A percentile compares a stretch with the other conserved stretches of the same genome.
Conservation (phyloP, 2,113 vertebrate genomes). For the Aphelocoma coerulescens region DNA sequence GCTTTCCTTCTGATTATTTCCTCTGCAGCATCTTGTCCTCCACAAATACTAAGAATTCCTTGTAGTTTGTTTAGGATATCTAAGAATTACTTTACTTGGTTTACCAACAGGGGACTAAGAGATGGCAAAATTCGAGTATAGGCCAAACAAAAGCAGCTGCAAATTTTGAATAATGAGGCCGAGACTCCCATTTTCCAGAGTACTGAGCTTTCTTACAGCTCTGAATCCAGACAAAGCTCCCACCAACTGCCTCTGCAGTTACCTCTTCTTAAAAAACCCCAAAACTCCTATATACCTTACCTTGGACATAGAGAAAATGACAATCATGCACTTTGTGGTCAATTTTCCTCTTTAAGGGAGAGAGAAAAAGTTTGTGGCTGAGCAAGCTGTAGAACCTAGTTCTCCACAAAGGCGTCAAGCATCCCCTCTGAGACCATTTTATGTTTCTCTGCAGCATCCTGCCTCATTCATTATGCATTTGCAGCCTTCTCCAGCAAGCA, state of each 20-base stretch:
- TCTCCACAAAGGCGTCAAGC: neutral
- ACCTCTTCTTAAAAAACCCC: neutral
- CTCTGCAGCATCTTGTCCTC: neutral
- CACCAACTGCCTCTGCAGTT: neutral
- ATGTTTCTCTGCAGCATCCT: neutral
- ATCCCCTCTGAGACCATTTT: neutral
- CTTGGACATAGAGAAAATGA: neutral
- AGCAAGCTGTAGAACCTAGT: neutral
- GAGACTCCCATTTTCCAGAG: neutral
- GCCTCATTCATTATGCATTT: slow-evolving; percentile 29
- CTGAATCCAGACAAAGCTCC: neutral
- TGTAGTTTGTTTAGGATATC: neutral
- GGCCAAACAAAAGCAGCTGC: neutral
- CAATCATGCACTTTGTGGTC: neutral
- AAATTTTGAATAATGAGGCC: neutral
- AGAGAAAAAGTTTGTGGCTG: neutral
- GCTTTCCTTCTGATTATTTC: neutral
- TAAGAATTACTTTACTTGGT: neutral
- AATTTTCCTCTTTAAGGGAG: neutral
- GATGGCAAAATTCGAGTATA: neutral
- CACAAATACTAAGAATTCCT: neutral
- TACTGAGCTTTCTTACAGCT: neutral
- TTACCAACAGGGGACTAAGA: neutral
- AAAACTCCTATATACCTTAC: neutral
- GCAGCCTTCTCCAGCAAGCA: neutral